phyloP scores from a whole-genome alignment of 2,797 vertebrate genomes.

The Tiaroga cobitis region DNA sequence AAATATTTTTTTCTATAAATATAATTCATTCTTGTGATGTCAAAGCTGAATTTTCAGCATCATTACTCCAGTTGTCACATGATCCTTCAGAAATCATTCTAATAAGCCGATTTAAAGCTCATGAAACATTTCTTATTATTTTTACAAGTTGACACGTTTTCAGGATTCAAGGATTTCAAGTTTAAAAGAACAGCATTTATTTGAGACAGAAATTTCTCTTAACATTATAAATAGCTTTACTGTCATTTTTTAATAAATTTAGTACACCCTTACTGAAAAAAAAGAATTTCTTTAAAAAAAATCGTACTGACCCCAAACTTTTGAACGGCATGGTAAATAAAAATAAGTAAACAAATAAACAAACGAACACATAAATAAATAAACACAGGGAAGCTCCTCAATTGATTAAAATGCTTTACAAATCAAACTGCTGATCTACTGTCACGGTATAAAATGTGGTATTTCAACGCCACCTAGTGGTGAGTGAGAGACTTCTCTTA shows the following conservation, averaged over 20 bases:
- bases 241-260: not conserved
- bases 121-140: too few relatives aligned
- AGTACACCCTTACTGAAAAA: not conserved
- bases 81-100: not conserved
- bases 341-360: not conserved
- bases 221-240: not conserved
- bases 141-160: not conserved
- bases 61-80: not conserved
- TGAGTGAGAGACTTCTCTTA: not conserved
- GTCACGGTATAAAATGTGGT: constrained; percentile 17
- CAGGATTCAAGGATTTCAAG: not conserved
- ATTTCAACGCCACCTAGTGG: constrained; percentile 71
- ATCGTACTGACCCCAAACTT: not conserved
- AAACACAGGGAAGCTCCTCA: not conserved
- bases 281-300: too few relatives aligned
- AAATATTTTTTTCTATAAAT: not conserved
- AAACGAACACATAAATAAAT: not conserved
- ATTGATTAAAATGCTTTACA: not conserved
- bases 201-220: not conserved
- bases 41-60: not conserved
- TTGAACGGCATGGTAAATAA: not conserved
- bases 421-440: not conserved
- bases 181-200: not conserved
- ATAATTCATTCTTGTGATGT: not conserved
- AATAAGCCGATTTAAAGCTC: not conserved